phyloP scores from a whole-genome alignment of 2,113 vertebrate genomes.

The Psophia crepitans region DNA sequence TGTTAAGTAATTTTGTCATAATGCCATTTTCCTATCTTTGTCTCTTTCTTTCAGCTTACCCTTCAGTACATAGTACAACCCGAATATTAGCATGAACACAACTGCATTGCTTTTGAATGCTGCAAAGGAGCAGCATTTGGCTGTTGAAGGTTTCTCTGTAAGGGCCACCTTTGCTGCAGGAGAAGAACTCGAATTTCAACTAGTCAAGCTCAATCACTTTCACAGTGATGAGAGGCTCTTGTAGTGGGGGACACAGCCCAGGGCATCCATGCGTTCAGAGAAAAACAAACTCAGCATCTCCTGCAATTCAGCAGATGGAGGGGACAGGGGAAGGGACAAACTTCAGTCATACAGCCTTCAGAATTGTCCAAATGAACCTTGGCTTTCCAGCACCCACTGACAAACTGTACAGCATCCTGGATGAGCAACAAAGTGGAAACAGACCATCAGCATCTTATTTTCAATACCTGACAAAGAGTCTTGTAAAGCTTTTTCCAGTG shows the following conservation, averaged over 20 bases:
- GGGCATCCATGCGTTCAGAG: background rate
- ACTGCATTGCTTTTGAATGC: background rate
- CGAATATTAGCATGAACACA: background rate
- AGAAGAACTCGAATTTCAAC: background rate
- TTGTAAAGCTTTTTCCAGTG: background rate
- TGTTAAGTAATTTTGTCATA: background rate
- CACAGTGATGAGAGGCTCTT: background rate
- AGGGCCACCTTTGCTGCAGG: background rate
- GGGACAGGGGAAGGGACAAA: background rate
- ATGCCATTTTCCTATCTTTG: background rate
- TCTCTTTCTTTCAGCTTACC: background rate
- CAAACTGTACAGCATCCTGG: background rate
- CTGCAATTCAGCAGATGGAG: background rate
- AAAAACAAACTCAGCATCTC: background rate
- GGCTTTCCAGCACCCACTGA: background rate
- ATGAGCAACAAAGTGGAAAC: background rate
- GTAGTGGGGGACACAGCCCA: background rate
- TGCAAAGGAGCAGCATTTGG: background rate
- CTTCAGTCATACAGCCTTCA: background rate
- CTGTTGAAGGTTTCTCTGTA: background rate
- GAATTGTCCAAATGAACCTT: background rate
- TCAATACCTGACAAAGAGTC: background rate
- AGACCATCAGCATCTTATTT: background rate
- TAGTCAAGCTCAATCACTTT: background rate
- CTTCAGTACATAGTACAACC: background rate